Evolutionary conservation across 2,113 vertebrate species (phyloP).

Genomic region (Pardalotus punctatus): DNA sequence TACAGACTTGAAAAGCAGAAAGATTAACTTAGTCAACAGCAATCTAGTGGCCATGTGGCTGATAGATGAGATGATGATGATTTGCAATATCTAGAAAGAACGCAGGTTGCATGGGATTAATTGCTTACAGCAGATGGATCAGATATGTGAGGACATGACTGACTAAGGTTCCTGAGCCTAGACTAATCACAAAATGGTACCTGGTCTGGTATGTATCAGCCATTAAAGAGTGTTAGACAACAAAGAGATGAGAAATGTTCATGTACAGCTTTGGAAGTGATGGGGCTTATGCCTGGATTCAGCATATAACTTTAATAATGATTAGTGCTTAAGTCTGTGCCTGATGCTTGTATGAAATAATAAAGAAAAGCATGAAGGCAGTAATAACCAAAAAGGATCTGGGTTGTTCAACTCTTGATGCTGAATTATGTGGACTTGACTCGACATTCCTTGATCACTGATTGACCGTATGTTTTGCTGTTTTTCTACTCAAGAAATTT

Average conservation of each 20-base stretch:
- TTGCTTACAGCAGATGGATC: not conserved
- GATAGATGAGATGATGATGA: not conserved
- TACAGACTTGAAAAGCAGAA: not conserved
- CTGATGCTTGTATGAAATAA: not conserved
- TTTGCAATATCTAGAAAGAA: rapidly evolving
- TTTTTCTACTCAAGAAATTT: not conserved
- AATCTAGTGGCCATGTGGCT: not conserved
- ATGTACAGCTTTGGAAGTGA: not conserved
- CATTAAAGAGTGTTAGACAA: not conserved
- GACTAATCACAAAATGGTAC: not conserved
- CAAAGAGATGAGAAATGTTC: not conserved
- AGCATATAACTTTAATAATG: not conserved
- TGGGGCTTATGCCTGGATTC: not conserved
- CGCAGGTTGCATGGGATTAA: not conserved
- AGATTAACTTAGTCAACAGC: not conserved
- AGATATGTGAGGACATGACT: not conserved
- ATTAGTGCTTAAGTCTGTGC: not conserved
- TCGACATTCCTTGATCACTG: not conserved
- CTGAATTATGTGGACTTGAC: not conserved
- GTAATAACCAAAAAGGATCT: not conserved
- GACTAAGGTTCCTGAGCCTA: not conserved
- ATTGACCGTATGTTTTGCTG: not conserved
- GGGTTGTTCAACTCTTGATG: not conserved
- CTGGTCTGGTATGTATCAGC: not conserved
- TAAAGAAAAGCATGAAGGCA: not conserved